A percentile compares a stretch with the other conserved stretches of the same genome.
Evolutionary conservation across 2,888 invertebrate genomes (phyloP).

Genomic region (Ectemnius lituratus): DNA sequence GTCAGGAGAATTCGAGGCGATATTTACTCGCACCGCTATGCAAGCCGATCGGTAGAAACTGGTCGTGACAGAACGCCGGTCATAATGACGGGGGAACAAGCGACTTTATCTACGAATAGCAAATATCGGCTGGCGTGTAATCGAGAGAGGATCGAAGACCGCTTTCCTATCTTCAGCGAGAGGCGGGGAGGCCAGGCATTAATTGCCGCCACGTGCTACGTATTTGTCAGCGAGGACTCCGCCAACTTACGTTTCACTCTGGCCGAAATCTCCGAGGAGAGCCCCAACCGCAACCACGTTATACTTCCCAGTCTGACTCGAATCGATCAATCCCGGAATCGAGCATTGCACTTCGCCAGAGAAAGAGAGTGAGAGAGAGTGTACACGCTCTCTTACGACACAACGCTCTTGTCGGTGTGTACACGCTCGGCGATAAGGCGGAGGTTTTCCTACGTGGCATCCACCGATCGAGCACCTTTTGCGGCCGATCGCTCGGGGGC

Average conservation of each 20-base stretch:
- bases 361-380: neutral
- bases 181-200: constrained; percentile 39
- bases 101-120: neutral
- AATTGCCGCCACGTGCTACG: constrained; percentile 59
- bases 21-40: neutral
- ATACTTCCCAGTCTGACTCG: neutral
- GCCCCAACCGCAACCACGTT: neutral
- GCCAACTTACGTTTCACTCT: constrained; percentile 8
- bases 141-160: constrained; percentile 15
- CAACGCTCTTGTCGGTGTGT: neutral
- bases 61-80: neutral
- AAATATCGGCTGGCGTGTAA: neutral
- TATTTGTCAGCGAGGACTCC: constrained; percentile 43
- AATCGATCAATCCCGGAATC: neutral
- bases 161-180: constrained; percentile 26
- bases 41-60: constrained; percentile 6
- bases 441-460: constrained; percentile 35
- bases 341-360: neutral
- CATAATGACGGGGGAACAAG: constrained; percentile 7
- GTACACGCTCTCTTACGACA: neutral
- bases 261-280: neutral
- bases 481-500: constrained; percentile 16
- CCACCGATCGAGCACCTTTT: constrained; percentile 11
- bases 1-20: constrained; percentile 33
- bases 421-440: constrained; percentile 39